phyloP scores from a whole-genome alignment of 2,113 vertebrate species.

The Hystrix brachyura region DNA sequence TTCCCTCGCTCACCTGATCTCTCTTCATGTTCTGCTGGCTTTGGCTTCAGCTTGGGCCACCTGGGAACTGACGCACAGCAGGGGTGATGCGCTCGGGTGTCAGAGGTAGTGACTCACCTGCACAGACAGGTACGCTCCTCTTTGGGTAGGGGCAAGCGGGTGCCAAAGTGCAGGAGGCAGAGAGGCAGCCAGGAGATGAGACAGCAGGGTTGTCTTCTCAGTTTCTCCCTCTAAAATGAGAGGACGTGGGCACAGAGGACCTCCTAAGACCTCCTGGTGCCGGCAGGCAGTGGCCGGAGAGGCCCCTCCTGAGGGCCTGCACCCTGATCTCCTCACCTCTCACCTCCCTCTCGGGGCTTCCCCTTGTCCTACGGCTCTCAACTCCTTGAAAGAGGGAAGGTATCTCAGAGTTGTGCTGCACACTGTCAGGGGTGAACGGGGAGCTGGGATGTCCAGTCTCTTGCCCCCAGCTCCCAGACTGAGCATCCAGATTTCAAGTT shows the following conservation, averaged over 20 bases:
- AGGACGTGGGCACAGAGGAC: neutral
- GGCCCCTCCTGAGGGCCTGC: neutral
- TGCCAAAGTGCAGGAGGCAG: neutral
- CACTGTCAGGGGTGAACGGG: too few relatives aligned
- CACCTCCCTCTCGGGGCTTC: neutral
- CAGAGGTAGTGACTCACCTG: neutral
- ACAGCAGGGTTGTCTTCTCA: neutral
- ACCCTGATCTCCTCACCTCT: neutral
- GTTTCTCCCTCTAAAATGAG: neutral
- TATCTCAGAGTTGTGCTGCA: too few relatives aligned
- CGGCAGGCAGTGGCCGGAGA: neutral
- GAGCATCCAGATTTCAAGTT: neutral
- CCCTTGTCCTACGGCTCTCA: neutral
- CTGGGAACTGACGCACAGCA: neutral
- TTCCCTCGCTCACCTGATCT: neutral
- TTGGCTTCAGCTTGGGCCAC: neutral
- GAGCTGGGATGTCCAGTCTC: neutral
- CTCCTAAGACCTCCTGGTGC: neutral
- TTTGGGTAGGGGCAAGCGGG: neutral
- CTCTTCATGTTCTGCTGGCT: neutral
- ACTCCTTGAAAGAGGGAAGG: neutral
- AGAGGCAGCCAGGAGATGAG: neutral
- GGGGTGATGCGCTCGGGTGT: too few relatives aligned
- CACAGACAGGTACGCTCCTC: neutral
- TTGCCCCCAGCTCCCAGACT: neutral